Conservation (phyloP, 2,888 invertebrate species). For the Acanthoscelides obtectus region DNA sequence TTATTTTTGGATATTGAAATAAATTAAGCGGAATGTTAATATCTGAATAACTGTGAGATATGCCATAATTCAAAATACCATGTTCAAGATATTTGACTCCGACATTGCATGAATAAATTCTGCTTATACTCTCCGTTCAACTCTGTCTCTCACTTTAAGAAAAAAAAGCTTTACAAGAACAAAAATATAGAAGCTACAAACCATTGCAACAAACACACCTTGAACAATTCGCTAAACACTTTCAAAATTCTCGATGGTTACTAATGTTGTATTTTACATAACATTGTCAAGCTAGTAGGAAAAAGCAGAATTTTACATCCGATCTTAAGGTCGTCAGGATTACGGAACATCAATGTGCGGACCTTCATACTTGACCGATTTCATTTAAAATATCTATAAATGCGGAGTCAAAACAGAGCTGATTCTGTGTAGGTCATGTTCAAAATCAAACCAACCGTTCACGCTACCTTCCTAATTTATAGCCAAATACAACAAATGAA, state of each 20-base stretch:
- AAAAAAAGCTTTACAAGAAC: neutral
- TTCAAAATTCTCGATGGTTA: neutral
- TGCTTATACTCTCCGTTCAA: neutral
- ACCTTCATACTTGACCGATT: neutral
- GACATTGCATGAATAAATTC: too few species aligned
- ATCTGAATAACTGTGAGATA: too few species aligned
- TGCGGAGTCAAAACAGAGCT: neutral
- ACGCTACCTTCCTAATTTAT: neutral
- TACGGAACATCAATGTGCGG: neutral
- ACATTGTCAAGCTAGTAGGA: slow-evolving; percentile 1
- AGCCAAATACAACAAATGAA: neutral
- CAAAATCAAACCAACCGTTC: neutral
- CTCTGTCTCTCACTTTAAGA: neutral
- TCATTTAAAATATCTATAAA: neutral
- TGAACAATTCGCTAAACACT: neutral
- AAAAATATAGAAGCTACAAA: neutral
- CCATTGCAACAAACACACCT: neutral
- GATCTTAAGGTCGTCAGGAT: neutral
- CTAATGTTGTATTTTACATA: neutral
- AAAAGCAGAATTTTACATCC: neutral
- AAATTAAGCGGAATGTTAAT: too few species aligned
- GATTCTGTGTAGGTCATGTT: neutral
- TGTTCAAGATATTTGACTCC: too few species aligned
- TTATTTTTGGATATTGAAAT: too few species aligned
- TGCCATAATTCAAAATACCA: too few species aligned